Percentiles rank a stretch among this genome's conserved stretches.
Conservation (phyloP, 2,888 invertebrate species). For the Eristalis arbustorum region DNA sequence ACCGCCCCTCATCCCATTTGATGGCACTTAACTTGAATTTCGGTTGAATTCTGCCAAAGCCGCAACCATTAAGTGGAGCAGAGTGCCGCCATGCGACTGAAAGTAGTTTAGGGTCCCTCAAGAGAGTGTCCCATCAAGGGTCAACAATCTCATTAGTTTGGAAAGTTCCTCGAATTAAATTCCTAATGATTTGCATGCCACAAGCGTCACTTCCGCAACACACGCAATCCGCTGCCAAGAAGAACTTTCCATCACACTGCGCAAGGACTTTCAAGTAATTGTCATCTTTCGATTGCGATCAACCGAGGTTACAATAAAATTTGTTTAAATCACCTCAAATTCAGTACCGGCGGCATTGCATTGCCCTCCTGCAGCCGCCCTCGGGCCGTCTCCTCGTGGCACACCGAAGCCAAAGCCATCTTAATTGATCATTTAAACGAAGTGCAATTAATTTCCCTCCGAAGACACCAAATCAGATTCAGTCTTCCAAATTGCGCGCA, state of each 20-base stretch:
- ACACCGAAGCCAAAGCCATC: conserved; percentile 37
- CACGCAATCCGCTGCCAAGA: not conserved
- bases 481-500: conserved; percentile 70
- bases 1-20: too few species aligned
- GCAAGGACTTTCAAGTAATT: not conserved
- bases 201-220: not conserved
- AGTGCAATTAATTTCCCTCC: conserved; percentile 69
- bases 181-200: not conserved
- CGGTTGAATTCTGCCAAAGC: too few species aligned
- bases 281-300: not conserved
- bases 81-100: not conserved
- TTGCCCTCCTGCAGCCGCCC: not conserved
- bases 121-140: not conserved
- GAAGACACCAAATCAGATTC: conserved; percentile 69
- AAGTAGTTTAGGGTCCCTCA: not conserved
- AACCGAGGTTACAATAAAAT: not conserved
- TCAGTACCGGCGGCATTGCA: not conserved
- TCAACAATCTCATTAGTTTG: not conserved
- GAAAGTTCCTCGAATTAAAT: not conserved
- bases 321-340: not conserved
- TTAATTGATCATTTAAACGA: conserved; percentile 70
- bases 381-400: not conserved
- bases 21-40: too few species aligned
- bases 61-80: too few species aligned
- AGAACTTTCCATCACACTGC: not conserved